phyloP scores from a whole-genome alignment of 2,888 invertebrate genomes.

The Scaptomyza polygonia region DNA sequence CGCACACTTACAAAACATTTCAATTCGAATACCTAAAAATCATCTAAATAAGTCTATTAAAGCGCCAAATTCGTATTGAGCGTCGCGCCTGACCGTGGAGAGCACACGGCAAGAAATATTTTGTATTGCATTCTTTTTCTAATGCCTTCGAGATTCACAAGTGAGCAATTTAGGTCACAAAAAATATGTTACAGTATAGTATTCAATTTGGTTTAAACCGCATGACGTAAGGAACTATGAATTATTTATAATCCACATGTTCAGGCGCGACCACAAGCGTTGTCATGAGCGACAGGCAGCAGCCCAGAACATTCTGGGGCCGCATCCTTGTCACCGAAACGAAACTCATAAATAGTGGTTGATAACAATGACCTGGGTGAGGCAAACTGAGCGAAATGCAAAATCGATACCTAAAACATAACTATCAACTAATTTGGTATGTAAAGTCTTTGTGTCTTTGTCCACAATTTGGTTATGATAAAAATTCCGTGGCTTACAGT shows the following conservation, averaged over 20 bases:
- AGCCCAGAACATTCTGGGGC: conserved; percentile 38
- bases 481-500: conserved; percentile 46
- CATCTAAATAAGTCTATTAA: conserved; percentile 82
- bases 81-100: conserved; percentile 51
- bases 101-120: conserved; percentile 9
- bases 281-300: conserved; percentile 69
- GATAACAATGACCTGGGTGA: conserved; percentile 44
- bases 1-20: conserved; percentile 55
- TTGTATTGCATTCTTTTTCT: conserved; percentile 9
- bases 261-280: conserved; percentile 64
- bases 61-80: conserved; percentile 75
- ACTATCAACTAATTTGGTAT: conserved; percentile 79
- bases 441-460: conserved; percentile 76
- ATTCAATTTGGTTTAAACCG: conserved; percentile 42
- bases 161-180: conserved; percentile 31
- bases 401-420: conserved; percentile 65
- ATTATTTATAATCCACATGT: conserved; percentile 39
- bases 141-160: conserved; percentile 46
- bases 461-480: conserved; percentile 62
- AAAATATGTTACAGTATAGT: conserved; percentile 53
- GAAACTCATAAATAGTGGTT: conserved; percentile 75
- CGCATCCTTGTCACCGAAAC: conserved; percentile 63
- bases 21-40: conserved; percentile 72
- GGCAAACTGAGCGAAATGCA: conserved; percentile 61
- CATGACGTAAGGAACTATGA: conserved; percentile 64